Conservation (phyloP, 2,113 vertebrate species). For the Hylia prasina region DNA sequence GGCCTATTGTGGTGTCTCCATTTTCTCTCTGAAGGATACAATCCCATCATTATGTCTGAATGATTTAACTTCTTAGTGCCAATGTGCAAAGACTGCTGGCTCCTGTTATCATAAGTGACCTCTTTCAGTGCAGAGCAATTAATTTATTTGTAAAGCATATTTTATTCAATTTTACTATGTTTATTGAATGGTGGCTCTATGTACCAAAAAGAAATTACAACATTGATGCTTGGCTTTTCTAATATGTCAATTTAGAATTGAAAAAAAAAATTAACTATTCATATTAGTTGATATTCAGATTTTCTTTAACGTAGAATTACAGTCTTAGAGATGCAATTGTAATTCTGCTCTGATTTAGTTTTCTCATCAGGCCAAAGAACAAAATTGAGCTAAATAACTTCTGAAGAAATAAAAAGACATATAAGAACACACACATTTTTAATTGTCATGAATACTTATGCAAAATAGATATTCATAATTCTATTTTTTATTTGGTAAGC, state of each 20-base stretch:
- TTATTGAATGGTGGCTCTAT: background rate
- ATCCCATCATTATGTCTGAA: background rate
- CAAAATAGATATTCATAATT: background rate
- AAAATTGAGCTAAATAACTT: background rate
- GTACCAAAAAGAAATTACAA: background rate
- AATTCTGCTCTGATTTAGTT: background rate
- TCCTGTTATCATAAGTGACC: background rate
- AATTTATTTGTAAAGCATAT: background rate
- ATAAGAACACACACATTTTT: background rate
- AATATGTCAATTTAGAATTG: background rate
- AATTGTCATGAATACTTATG: background rate
- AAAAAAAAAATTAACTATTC: background rate
- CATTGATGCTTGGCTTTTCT: background rate
- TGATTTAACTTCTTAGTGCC: background rate
- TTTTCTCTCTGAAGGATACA: background rate
- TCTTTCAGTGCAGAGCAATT: background rate
- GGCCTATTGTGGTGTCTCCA: background rate
- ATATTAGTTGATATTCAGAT: background rate
- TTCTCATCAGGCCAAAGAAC: background rate
- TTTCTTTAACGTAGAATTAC: background rate
- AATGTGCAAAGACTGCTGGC: background rate
- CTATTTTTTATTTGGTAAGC: background rate
- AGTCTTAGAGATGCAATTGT: background rate
- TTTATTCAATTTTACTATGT: background rate
- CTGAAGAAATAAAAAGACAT: background rate